These are phyloP conservation scores for Ephydatia muelleri DNA, from an alignment of 37 sponge, comb jelly and placozoan species.

Conservation along the genomic window DNA sequence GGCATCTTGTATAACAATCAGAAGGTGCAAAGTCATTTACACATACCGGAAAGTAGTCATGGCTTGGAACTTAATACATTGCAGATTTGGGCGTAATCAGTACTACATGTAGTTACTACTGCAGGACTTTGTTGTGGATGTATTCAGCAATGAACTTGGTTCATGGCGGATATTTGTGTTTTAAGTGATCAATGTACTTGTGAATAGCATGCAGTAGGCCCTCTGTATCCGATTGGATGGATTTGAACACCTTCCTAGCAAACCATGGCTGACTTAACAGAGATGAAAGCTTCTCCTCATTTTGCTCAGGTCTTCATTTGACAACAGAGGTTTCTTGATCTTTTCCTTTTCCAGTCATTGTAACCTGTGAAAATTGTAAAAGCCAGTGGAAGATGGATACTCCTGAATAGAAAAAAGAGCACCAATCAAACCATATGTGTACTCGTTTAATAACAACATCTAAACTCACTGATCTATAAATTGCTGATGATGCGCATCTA, in stretches of 20 bases:
- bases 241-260: not conserved
- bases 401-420: not conserved
- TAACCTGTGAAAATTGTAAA: not conserved
- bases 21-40: no score
- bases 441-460: no score
- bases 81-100: no score
- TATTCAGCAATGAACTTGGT: not conserved
- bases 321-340: not conserved
- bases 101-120: not conserved
- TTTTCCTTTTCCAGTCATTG: slow-evolving; percentile 15
- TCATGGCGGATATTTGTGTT: not conserved
- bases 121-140: not conserved
- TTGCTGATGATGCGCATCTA: no score
- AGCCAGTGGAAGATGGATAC: not conserved
- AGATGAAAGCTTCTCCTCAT: no score
- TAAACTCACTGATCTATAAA: no score
- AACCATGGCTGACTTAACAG: no score
- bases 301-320: not conserved
- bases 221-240: not conserved
- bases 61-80: no score
- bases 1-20: no score
- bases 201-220: not conserved
- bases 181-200: not conserved
- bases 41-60: not conserved
- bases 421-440: no score